Evolutionary conservation across 2,797 vertebrate genomes (phyloP).

Genomic region (Falco biarmicus): DNA sequence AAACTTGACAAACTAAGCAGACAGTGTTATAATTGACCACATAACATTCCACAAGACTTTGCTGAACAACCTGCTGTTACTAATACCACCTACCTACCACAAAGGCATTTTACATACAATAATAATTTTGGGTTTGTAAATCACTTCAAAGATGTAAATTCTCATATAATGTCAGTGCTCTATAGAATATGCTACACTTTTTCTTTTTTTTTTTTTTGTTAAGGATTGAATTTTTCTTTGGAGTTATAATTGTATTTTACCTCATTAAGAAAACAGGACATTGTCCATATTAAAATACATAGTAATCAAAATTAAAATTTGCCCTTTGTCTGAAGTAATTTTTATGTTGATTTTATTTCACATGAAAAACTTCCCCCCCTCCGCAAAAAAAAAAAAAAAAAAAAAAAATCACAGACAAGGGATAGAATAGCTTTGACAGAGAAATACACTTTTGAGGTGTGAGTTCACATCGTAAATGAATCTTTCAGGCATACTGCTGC

Average conservation of each 20-base stretch:
- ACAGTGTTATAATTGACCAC: neutral
- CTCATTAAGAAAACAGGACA: neutral
- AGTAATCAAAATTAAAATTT: neutral
- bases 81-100: neutral
- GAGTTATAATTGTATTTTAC: neutral
- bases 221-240: neutral
- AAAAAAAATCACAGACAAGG: neutral
- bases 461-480: neutral
- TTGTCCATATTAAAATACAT: neutral
- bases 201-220: neutral
- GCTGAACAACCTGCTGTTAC: constrained; percentile 4
- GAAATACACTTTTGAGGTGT: constrained; percentile 4
- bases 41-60: neutral
- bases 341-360: constrained; percentile 15
- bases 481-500: neutral
- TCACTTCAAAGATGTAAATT: neutral
- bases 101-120: neutral
- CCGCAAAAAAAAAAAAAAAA: too few relatives aligned
- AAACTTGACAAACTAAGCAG: neutral
- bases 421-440: neutral
- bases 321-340: constrained; percentile 14
- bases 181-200: neutral
- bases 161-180: neutral
- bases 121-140: neutral
- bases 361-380: neutral